Base-by-base conservation (phyloP, 2,113 vertebrate species). In the Tetrax tetrax region DNA sequence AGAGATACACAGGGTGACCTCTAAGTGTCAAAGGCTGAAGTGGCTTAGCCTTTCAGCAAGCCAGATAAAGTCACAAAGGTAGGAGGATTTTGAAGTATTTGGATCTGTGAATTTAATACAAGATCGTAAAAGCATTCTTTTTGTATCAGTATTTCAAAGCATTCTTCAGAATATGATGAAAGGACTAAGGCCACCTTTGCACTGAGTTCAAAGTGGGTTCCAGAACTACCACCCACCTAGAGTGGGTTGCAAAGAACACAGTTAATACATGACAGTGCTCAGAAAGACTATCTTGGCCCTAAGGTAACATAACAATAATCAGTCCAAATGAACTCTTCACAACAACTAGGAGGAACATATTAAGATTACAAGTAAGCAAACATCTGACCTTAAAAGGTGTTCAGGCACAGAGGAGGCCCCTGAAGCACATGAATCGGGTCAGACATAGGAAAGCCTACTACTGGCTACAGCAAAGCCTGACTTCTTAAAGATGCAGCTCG, bases 201-300 rank as follows among this genome's bases (percentile, higher is more conserved):
- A 31, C 14, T 0, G 5, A 72, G 51, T 28, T 83, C 24, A 35
- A 72, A 88, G 57, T 9, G 13, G 54, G 64, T 28, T 84, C 60
- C 68, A 90, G 54, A 76, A 57, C 17, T 14, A 37, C 24, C 17
- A 56, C 48, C 33, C 53, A 56, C 70, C 22, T 59, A 47, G 51
- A 71, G 19, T 0, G 0, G 3, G 7, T 9, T 37, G 22, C 14
- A 43, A 47, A 85, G 29, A 75, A 28, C 12, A 60, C 33, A 6
- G 2, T 43, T 9, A 71, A 78, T 3, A 29, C 22, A 5, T 2
- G 7, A 33, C 69, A 27, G 12, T 3, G 17, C 53, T 61, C 66
- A 28, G 19, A 85, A 51, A 31, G 13, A 35, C 38, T 48, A 14
- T 29, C 64, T 60, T 15, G 57, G 53, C 2, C 1, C 41, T 45